Evolutionary conservation across 2,113 vertebrate species (phyloP), one percentile per base, ranked within the genome.

Genomic region (Bombycilla garrulus): DNA sequence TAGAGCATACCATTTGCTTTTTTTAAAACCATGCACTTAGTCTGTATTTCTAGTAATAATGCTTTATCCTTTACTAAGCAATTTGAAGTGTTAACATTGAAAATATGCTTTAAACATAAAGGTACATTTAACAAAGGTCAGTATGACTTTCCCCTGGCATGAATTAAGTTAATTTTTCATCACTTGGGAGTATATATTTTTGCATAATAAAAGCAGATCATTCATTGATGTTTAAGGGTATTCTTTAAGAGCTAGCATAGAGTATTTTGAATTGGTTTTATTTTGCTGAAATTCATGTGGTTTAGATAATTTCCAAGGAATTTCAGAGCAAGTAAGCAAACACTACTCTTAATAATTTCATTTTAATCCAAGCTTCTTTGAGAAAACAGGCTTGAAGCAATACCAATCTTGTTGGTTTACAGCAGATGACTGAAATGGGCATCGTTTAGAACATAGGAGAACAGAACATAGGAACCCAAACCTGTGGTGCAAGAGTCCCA

Each of bases 21-120:
- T 86, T 78, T 84, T 47, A 50, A 80, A 91, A 54, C 20, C 1
- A 2, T 42, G 12, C 33, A 36, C 28, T 83, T 79, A 57, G 13
- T 65, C 22, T 61, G 13, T 70, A 70, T 86, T 88, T 54, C 42
- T 45, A 77, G 61, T 60, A 40, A 38, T 31, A 65, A 40, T 25
- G n/a, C 66, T 84, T 92, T 90, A 70, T 78, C 71, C 38, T 50
- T 78, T 83, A 25, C 18, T 60, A 56, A 85, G 48, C 7, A 12
- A 26, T 72, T 89, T 88, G 40, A 93, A 89, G 28, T 33, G 22
- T 36, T 95, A 85, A 18, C 45, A 79, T 26, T 72, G 33, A 76
- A 88, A 84, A 72, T 51, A 79, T 18, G 40, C 16, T 79, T 93
- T 79, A 64, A 92, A 61, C n/a, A 72, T 79, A 89, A 91, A 93